Evolutionary conservation across 2,888 invertebrate genomes (phyloP).

Genomic region (Ctenicera cuprea): DNA sequence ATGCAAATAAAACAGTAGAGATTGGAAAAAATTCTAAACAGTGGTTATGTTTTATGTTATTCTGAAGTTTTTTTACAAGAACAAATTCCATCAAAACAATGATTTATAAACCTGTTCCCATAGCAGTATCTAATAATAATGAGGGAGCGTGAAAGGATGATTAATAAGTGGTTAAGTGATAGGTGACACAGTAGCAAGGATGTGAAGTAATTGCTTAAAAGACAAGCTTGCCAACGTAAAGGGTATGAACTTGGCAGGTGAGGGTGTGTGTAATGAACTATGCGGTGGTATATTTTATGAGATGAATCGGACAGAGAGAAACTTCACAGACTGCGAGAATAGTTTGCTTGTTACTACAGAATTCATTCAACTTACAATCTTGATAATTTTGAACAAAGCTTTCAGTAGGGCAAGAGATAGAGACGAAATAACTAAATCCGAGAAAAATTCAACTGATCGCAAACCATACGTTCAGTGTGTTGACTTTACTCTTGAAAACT

Average conservation of each 20-base stretch:
- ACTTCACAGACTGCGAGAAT: not conserved
- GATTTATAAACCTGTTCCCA: too few relatives aligned
- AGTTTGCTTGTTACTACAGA: not conserved
- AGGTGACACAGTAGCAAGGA: too few relatives aligned
- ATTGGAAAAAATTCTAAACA: too few relatives aligned
- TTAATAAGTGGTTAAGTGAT: too few relatives aligned
- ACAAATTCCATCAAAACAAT: too few relatives aligned
- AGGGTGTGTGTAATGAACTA: slow-evolving; percentile 7
- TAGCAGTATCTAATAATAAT: too few relatives aligned
- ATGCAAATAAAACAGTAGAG: too few relatives aligned
- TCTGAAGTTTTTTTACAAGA: too few relatives aligned
- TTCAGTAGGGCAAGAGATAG: too few relatives aligned
- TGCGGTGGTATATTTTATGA: slow-evolving; percentile 9
- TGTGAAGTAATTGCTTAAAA: slow-evolving; percentile 1
- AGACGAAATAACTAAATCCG: not conserved
- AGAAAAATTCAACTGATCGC: not conserved
- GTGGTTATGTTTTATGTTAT: too few relatives aligned
- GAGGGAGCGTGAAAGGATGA: too few relatives aligned
- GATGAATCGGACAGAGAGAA: not conserved
- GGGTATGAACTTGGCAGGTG: slow-evolving; percentile 8
- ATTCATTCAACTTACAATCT: not conserved
- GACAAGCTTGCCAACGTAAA: not conserved
- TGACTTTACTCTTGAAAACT: slow-evolving; percentile 22
- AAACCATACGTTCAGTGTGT: not conserved
- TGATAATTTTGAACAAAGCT: not conserved